phyloP scores from a whole-genome alignment of 2,888 invertebrate species.

The Morpho achilles region DNA sequence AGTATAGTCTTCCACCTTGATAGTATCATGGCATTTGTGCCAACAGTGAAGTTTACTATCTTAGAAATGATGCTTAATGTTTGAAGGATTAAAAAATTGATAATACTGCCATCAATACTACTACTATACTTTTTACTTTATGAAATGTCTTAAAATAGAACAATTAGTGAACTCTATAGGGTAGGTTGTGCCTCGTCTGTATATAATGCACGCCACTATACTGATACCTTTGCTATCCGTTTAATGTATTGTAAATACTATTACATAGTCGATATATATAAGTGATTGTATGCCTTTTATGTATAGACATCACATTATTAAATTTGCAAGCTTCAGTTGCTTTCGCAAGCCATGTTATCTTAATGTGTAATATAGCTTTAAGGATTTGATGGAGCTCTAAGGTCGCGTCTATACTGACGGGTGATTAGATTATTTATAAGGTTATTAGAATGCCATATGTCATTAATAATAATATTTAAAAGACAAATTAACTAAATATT shows the following conservation, averaged over 20 bases:
- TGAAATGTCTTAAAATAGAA: too few relatives aligned
- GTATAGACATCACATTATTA: constrained; percentile 53
- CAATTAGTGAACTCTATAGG: neutral
- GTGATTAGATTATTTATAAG: neutral
- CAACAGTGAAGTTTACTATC: too few relatives aligned
- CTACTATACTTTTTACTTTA: too few relatives aligned
- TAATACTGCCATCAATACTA: neutral
- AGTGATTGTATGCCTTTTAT: constrained; percentile 54
- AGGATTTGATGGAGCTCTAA: constrained; percentile 29
- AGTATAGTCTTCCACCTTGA: too few relatives aligned
- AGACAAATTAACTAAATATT: too few relatives aligned
- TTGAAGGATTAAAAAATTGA: too few relatives aligned
- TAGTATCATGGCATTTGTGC: too few relatives aligned
- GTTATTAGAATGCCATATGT: neutral
- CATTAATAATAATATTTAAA: too few relatives aligned
- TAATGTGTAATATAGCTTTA: constrained; percentile 43
- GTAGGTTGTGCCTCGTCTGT: neutral
- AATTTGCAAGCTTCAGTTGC: constrained; percentile 52
- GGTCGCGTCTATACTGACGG: neutral
- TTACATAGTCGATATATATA: constrained; percentile 9
- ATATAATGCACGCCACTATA: constrained; percentile 2
- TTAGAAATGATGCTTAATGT: too few relatives aligned
- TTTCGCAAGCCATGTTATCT: constrained; percentile 51
- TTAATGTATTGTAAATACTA: constrained; percentile 20
- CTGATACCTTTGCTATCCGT: neutral